Base-by-base conservation (phyloP, 2,888 invertebrate genomes). In the Timandra comae region DNA sequence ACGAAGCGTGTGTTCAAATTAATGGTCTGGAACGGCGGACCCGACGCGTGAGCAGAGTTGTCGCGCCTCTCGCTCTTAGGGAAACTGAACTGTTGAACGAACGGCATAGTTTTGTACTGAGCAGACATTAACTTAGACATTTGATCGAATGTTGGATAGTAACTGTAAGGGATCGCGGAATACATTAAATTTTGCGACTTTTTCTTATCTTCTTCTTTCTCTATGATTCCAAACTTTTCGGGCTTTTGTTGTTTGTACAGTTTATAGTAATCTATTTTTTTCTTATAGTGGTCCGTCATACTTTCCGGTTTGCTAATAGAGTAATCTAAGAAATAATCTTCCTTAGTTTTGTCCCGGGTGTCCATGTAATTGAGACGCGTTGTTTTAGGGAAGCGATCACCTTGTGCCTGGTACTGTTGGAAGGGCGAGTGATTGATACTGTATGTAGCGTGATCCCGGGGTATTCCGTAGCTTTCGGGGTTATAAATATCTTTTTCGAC, bases 211-310 rank as follows among this genome's bases (percentile, higher is more conserved):
- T 62, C 53, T 3, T 52, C 41, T 2, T 65, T 57, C 1, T 50
- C 58, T 9, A 45, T 47, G 3, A 36, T 44, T 20, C 52, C 53
- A 29, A 59, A 58, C 35, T 65, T 65, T 21, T 75, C 68, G 1
- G 80, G 80, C 27, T 60, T 76, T 31, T 77, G 65, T 29, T 72
- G 58, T 36, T 72, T 67, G 38, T 67, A 82, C 41, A 66, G 54
- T 51, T 82, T 76, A 36, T 71, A 85, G 41, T 85, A 85, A 25
- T 73, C 58, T 9, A 66, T 61, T 38, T 82, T 81, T 21, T 73
- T 71, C 28, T 68, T 69, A 35, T 71, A 63, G 12, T 63, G 58
- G 28, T 77, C 77, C 7, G 57, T 42, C 29, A 77, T 46, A 47
- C 73, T 70, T 47, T 77, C 68, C 3, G 84, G 84, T 43, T 69